These are phyloP conservation scores for Cryptus armator DNA, from an alignment of 2,888 invertebrate genomes.

Conservation along the genomic window DNA sequence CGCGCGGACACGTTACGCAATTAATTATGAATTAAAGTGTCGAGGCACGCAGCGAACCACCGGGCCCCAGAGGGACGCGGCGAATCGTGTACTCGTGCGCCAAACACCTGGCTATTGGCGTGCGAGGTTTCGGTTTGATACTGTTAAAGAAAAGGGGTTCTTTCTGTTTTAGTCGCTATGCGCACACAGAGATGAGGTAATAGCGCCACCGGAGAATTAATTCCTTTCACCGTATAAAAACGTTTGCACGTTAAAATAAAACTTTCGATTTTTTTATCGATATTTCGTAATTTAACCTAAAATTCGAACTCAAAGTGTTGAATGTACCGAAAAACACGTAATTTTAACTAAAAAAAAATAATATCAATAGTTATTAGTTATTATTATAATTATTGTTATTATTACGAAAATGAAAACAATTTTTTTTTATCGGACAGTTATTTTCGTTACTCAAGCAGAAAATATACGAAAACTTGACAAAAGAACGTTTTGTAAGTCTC, in stretches of 20 bases:
- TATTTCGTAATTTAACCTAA: too few relatives aligned
- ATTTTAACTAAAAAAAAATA: too few relatives aligned
- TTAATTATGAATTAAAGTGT: conserved; percentile 79
- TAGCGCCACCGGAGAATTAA: background rate
- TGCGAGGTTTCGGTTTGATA: background rate
- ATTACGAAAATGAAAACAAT: background rate
- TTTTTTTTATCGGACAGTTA: background rate
- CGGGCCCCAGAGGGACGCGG: conserved; percentile 67
- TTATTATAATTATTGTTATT: too few relatives aligned
- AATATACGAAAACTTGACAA: background rate
- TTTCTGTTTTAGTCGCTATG: background rate
- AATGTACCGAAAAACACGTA: too few relatives aligned
- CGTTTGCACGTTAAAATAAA: too few relatives aligned
- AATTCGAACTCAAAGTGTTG: too few relatives aligned
- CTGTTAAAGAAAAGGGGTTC: background rate
- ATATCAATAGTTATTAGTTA: too few relatives aligned
- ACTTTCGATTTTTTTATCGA: too few relatives aligned
- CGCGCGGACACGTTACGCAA: conserved; percentile 71
- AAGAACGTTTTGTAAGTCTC: background rate
- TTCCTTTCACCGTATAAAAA: too few relatives aligned
- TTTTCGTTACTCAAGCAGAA: background rate
- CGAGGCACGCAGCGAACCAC: conserved; percentile 70
- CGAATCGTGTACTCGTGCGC: conserved; percentile 62
- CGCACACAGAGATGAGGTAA: background rate
- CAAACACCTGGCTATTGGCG: conserved; percentile 42